Conservation (phyloP, 2,797 vertebrate genomes). For the Falco columbarius region DNA sequence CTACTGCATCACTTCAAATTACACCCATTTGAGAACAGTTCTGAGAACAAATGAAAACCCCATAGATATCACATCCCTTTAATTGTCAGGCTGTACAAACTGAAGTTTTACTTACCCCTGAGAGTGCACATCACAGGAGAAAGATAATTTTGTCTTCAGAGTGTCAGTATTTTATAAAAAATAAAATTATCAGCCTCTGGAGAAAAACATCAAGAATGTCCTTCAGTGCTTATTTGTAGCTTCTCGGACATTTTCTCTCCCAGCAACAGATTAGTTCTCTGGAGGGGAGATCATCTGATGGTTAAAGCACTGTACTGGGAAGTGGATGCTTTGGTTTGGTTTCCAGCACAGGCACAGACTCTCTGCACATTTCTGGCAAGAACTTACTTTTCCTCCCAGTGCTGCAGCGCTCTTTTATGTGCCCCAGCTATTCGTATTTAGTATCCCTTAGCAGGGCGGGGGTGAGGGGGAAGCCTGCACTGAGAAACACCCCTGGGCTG, state of each 20-base stretch:
- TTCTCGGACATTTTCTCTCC: not conserved
- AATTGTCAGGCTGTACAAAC: not conserved
- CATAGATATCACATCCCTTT: rapidly evolving
- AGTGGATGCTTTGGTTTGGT: not conserved
- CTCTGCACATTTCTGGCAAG: not conserved
- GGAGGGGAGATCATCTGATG: rapidly evolving
- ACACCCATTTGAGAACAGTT: not conserved
- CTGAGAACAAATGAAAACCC: not conserved
- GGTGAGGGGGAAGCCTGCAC: rapidly evolving
- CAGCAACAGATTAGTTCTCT: not conserved
- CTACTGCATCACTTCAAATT: not conserved
- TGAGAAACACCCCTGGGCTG: not conserved
- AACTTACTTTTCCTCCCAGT: not conserved
- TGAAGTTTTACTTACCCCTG: not conserved
- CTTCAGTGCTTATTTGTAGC: not conserved
- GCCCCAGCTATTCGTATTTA: not conserved
- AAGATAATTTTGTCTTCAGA: not conserved
- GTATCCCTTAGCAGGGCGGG: rapidly evolving
- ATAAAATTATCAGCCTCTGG: not conserved
- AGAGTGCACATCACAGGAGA: not conserved
- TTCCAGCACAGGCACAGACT: not conserved
- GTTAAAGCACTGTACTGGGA: not conserved
- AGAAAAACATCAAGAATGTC: not conserved
- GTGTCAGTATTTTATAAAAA: not conserved
- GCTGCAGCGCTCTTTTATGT: not conserved